Conservation (phyloP, 1,140 invertebrate species). For the Zaprionus capensis region DNA sequence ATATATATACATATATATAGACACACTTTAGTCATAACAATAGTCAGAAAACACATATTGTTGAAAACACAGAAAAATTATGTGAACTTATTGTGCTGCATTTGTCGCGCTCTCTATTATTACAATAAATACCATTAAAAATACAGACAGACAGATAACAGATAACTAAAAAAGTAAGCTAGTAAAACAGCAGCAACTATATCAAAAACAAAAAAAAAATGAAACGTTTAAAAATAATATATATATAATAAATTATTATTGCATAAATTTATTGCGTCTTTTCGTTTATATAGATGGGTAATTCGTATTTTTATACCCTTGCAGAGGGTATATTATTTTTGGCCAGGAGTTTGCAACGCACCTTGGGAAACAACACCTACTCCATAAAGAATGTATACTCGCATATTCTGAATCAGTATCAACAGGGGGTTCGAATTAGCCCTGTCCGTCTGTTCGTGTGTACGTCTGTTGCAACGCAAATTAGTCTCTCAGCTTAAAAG, state of each 20-base stretch:
- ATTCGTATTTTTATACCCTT: neutral
- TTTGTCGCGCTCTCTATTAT: constrained; percentile 66
- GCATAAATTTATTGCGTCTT: constrained; percentile 55
- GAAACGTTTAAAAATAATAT: constrained; percentile 80
- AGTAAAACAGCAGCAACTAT: constrained; percentile 44
- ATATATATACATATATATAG: constrained; percentile 46
- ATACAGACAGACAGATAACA: constrained; percentile 15
- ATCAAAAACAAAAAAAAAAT: constrained; percentile 41
- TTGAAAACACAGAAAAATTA: constrained; percentile 46
- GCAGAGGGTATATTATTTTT: no score
- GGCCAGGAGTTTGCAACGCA: no score
- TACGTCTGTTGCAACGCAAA: no score
- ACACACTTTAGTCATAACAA: constrained; percentile 74
- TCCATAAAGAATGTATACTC: no score
- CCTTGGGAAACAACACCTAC: no score
- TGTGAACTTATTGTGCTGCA: constrained; percentile 62
- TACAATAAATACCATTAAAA: constrained; percentile 74
- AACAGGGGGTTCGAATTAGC: no score
- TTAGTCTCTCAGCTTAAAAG: no score
- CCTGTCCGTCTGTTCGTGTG: no score
- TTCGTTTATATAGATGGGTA: constrained; percentile 18
- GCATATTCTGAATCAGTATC: no score
- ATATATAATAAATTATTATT: constrained; percentile 82
- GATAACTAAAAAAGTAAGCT: constrained; percentile 25
- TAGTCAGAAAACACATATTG: constrained; percentile 67